A percentile compares a stretch with the other conserved stretches of the same genome.
Evolutionary conservation across 2,797 vertebrate species (phyloP).

Genomic region (Gadopsis marmoratus): DNA sequence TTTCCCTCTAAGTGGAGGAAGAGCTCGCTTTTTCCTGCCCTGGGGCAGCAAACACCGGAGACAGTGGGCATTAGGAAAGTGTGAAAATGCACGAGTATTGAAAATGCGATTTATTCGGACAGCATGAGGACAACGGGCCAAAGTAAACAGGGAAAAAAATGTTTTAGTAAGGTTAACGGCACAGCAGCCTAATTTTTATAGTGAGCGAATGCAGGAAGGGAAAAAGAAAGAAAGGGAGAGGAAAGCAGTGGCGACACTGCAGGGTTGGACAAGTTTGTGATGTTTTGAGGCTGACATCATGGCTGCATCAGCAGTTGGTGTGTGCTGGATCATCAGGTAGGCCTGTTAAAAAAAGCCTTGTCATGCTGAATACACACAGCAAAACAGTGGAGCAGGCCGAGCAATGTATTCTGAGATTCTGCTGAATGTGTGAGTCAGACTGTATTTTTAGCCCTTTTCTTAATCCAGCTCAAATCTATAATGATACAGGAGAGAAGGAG

Average conservation of each 20-base stretch:
- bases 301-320: slow-evolving; percentile 69
- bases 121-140: not conserved
- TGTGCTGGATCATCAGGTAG: slow-evolving; percentile 70
- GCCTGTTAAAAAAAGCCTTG: slow-evolving; percentile 48
- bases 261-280: slow-evolving; percentile 78
- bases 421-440: not conserved
- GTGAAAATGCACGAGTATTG: slow-evolving; percentile 51
- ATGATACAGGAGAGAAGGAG: not conserved
- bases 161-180: slow-evolving; percentile 14
- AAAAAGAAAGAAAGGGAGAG: slow-evolving; percentile 31
- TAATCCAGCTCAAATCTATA: not conserved
- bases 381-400: not conserved
- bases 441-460: not conserved
- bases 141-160: slow-evolving; percentile 5
- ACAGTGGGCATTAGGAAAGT: slow-evolving; percentile 51
- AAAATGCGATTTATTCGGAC: slow-evolving; percentile 29
- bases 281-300: slow-evolving; percentile 76
- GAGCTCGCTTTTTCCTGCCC: slow-evolving; percentile 84
- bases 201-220: slow-evolving; percentile 11
- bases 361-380: slow-evolving; percentile 44
- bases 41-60: slow-evolving; percentile 74
- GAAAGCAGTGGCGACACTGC: slow-evolving; percentile 44
- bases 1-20: slow-evolving; percentile 82
- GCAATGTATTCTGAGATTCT: not conserved
- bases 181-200: not conserved